phyloP scores from a whole-genome alignment of 2,113 vertebrate species.

The Leptobrachium ailaonicum region DNA sequence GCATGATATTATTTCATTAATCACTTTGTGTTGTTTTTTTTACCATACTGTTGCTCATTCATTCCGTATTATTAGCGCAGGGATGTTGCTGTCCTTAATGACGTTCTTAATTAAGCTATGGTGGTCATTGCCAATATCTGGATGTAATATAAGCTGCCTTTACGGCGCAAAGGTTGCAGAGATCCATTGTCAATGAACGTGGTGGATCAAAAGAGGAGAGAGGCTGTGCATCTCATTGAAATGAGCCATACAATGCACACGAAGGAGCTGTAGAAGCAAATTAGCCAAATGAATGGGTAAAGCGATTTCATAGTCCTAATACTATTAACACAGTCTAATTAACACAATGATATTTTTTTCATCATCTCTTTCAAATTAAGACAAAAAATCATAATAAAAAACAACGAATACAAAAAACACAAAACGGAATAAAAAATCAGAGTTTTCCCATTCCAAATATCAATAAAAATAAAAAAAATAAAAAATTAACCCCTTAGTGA shows the following conservation, averaged over 20 bases:
- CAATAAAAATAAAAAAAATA: too few relatives aligned
- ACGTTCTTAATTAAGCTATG: slow-evolving; percentile 3
- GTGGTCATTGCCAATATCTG: neutral
- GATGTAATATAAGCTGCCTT: neutral
- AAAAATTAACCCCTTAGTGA: too few relatives aligned
- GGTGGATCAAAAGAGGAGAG: neutral
- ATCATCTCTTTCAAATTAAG: slow-evolving; percentile 9
- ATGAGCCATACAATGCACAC: slow-evolving; percentile 33
- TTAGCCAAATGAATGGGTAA: slow-evolving; percentile 31
- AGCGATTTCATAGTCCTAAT: slow-evolving; percentile 12
- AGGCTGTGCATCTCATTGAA: neutral
- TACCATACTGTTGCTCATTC: neutral
- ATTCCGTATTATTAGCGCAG: neutral
- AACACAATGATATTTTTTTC: slow-evolving; percentile 12
- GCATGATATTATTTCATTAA: slow-evolving; percentile 20
- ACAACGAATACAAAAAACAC: too few relatives aligned
- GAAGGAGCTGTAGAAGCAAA: neutral
- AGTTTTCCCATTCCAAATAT: too few relatives aligned
- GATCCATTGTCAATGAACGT: slow-evolving; percentile 1
- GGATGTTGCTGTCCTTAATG: neutral
- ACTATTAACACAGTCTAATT: slow-evolving; percentile 39
- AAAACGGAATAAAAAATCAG: too few relatives aligned
- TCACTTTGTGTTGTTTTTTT: slow-evolving; percentile 11
- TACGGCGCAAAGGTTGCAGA: neutral
- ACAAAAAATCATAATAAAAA: neutral